Evolutionary conservation across 2,888 invertebrate species (phyloP).

Genomic region (Leptopterna dolabrata): DNA sequence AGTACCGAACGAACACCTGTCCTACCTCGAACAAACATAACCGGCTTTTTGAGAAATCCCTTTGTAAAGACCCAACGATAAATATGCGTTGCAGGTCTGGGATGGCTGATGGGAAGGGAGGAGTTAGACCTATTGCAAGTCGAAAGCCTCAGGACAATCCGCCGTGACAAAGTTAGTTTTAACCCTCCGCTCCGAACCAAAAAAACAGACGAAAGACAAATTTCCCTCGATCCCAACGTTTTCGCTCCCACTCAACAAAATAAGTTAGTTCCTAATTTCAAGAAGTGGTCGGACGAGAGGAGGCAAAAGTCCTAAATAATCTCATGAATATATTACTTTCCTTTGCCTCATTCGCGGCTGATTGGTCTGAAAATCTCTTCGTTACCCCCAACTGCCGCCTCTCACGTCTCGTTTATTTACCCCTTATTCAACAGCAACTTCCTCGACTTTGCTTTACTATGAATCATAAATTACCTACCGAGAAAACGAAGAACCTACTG

Average conservation of each 20-base stretch:
- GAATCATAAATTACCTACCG: background rate
- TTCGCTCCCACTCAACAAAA: background rate
- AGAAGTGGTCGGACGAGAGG: background rate
- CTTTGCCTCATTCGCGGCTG: slow-evolving; percentile 9
- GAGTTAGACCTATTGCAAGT: background rate
- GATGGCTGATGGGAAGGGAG: too few species aligned
- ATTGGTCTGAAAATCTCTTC: slow-evolving; percentile 19
- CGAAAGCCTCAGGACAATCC: slow-evolving; percentile 6
- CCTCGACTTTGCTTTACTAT: background rate
- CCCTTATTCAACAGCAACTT: background rate
- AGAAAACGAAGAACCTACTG: background rate
- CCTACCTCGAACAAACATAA: background rate
- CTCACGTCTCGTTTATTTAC: slow-evolving; percentile 31
- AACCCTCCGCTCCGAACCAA: background rate
- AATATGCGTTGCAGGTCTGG: too few species aligned
- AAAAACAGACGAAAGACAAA: slow-evolving; percentile 17
- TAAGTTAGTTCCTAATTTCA: slow-evolving; percentile 39
- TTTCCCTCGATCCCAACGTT: background rate
- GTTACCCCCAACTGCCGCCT: background rate
- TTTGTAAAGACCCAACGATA: too few species aligned
- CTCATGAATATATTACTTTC: slow-evolving; percentile 34
- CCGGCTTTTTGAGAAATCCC: background rate
- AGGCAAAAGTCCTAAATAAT: slow-evolving; percentile 26
- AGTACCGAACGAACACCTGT: background rate
- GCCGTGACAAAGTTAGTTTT: slow-evolving; percentile 21